Evolutionary conservation across 2,797 vertebrate species (phyloP).

Genomic region (Xerus rutilus): DNA sequence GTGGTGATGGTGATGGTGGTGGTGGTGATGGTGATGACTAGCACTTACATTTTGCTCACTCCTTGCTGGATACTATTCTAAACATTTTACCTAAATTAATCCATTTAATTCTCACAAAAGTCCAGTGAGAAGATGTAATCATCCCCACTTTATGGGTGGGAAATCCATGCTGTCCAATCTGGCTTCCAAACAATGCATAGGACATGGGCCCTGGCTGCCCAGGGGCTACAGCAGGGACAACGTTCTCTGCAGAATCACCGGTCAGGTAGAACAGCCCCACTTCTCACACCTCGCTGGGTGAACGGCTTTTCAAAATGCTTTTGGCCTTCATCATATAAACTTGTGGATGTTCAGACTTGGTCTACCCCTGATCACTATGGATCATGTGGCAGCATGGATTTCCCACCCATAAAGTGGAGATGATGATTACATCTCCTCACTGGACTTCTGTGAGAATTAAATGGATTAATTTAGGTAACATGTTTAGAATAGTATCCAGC

Average conservation of each 20-base stretch:
- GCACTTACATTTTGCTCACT: no score
- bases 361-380: not conserved
- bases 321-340: not conserved
- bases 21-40: no score
- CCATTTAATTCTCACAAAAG: no score
- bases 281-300: not conserved
- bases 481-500: not conserved
- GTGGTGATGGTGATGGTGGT: no score
- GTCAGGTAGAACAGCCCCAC: not conserved
- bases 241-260: not conserved
- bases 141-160: no score
- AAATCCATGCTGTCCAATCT: no score
- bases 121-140: no score
- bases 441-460: not conserved
- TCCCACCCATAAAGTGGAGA: not conserved
- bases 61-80: no score
- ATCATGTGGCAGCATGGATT: not conserved
- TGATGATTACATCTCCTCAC: not conserved
- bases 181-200: rapidly evolving
- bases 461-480: not conserved
- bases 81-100: no score
- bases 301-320: not conserved
- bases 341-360: not conserved
- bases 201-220: no score
- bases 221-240: no score